Evolutionary conservation across 1,140 invertebrate genomes (phyloP), one percentile per base, ranked within the genome.

Genomic region (Drosophila guanche): DNA sequence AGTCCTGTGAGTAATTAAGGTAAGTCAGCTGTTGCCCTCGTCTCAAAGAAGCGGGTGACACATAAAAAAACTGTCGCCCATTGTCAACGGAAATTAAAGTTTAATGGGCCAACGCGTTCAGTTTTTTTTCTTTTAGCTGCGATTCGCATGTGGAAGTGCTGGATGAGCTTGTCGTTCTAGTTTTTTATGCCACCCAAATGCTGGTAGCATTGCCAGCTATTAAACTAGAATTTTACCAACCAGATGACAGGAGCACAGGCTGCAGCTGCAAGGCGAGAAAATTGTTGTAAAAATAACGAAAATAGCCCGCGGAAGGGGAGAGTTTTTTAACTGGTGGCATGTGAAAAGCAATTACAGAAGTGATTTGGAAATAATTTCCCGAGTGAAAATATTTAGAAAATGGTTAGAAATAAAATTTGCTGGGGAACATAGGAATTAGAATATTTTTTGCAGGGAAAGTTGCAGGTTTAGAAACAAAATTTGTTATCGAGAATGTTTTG

Each of bases 1-100:
- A 80, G 60, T 80, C 47, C 77, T 53, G 72, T 68, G 76, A 79
- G 80, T 85, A 88, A 86, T 86, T 88, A 86, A 86, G 81, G 81
- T 88, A 86, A 81, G 69, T 86, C 69, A 88, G 81, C 81, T 86
- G 77, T 75, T 86, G 54, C 52, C 73, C 50, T 47, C 66, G 46
- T 48, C 48, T 47, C 50, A 25, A 54, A 57, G 66, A 51, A 59
- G 8, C 3, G 37, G n/a, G 33, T 12, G 10, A 10, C 0, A 10
- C 12, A 5, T 10, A 29, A 53, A 67, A 74, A 75, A 67, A 75
- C 12, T 74, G 51, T 14, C 62, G 45, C 56, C 22, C 53, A 70
- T 73, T 73, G 50, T 22, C 54, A 79, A 57, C 76, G 67, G 72
- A 85, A 85, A 85, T 85, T 73, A 79, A 79, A 85, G 76, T 80